Evolutionary conservation across 2,113 vertebrate genomes (phyloP).

Genomic region (Malurus elegans): DNA sequence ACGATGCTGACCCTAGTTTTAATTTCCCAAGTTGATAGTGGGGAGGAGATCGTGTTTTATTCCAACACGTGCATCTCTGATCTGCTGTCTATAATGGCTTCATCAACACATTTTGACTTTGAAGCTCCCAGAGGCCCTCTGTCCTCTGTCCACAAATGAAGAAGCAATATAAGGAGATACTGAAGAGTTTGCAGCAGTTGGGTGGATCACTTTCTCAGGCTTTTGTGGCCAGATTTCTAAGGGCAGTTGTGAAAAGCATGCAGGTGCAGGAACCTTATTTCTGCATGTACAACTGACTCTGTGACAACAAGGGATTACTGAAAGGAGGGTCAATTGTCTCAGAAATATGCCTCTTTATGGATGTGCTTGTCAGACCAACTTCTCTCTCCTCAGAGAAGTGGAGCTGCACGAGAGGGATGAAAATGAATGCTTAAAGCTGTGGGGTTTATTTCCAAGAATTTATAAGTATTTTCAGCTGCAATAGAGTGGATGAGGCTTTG

Average conservation of each 20-base stretch:
- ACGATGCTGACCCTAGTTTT: background rate
- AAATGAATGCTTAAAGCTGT: background rate
- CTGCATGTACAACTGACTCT: background rate
- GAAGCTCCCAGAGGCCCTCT: background rate
- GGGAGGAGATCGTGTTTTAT: background rate
- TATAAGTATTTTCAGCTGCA: background rate
- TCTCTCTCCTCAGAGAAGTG: background rate
- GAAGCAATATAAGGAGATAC: background rate
- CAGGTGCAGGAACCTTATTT: background rate
- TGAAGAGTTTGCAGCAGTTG: background rate
- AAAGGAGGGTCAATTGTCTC: background rate
- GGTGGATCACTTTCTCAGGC: background rate
- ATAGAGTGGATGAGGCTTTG: background rate
- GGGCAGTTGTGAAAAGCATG: background rate
- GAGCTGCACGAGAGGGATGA: background rate
- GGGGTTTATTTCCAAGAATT: background rate
- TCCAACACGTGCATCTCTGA: background rate
- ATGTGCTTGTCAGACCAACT: background rate
- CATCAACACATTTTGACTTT: background rate
- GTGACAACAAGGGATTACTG: background rate
- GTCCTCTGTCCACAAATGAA: background rate
- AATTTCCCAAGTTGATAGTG: background rate
- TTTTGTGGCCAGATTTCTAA: background rate
- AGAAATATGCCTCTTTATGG: background rate
- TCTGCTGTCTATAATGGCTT: background rate